phyloP scores from a whole-genome alignment of 2,113 vertebrate species.

The Gallinago paraguaiae region DNA sequence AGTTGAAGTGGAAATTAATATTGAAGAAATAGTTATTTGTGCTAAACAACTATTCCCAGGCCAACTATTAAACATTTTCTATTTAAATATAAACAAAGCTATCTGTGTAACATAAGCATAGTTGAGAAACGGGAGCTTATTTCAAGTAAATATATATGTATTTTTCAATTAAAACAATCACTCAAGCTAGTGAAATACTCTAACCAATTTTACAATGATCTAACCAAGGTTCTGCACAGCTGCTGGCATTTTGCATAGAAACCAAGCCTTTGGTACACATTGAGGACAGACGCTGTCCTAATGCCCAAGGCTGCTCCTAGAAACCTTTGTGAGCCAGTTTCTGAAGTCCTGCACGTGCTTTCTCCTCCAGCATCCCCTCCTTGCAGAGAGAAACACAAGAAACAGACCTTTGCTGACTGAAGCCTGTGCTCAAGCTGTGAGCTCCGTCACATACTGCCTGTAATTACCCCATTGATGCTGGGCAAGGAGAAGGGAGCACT shows the following conservation, averaged over 20 bases:
- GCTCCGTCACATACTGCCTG: neutral
- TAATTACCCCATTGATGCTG: neutral
- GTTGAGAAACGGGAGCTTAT: neutral
- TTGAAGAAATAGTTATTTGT: conserved; percentile 12
- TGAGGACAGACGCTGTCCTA: neutral
- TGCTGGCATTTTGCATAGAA: neutral
- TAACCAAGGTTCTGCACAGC: neutral
- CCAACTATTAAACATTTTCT: conserved; percentile 19
- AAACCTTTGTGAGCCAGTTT: neutral
- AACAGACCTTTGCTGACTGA: neutral
- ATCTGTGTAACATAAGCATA: neutral
- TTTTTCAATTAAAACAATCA: neutral
- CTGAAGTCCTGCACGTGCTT: neutral
- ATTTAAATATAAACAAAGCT: neutral
- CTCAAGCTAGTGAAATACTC: neutral
- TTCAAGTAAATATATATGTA: neutral
- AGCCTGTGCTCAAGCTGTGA: neutral
- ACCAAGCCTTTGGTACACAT: neutral
- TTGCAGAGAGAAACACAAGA: neutral
- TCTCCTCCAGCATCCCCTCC: neutral
- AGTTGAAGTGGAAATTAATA: conserved; percentile 26
- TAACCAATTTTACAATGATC: neutral
- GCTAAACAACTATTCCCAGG: conserved; percentile 1
- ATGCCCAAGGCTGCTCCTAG: neutral
- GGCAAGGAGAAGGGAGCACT: neutral